These are phyloP conservation scores for Sialis lutaria DNA, from an alignment of 2,888 invertebrate species.

Conservation along the genomic window DNA sequence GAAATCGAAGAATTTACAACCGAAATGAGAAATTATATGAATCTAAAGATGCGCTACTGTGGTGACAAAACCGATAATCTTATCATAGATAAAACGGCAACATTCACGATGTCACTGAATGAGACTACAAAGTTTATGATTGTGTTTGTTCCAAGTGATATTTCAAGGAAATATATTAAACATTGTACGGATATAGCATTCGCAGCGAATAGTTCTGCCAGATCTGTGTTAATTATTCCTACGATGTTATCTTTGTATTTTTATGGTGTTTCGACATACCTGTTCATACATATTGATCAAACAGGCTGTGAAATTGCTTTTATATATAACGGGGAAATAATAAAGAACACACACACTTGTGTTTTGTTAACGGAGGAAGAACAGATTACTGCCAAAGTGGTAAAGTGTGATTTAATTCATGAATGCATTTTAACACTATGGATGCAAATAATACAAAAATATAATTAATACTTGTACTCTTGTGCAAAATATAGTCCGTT, in stretches of 20 bases:
- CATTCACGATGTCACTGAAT: background rate
- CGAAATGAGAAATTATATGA: background rate
- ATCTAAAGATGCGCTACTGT: background rate
- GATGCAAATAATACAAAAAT: no score
- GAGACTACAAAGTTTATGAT: background rate
- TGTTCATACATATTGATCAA: no score
- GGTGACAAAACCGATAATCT: background rate
- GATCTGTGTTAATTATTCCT: background rate
- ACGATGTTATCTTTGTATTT: background rate
- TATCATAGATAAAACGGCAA: background rate
- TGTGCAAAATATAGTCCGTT: no score
- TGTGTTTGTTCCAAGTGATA: background rate
- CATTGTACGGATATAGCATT: background rate
- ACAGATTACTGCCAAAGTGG: no score
- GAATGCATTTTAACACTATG: no score
- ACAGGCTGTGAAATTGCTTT: no score
- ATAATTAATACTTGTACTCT: no score
- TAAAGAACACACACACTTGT: no score
- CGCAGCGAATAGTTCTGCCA: background rate
- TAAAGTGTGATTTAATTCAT: no score
- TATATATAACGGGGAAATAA: no score
- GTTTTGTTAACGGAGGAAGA: no score
- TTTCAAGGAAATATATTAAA: background rate
- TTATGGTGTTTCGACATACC: no score
- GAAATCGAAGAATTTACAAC: background rate